These are phyloP conservation scores for Anorthoa munda DNA, from an alignment of 2,888 invertebrate genomes.

Conservation along the genomic window DNA sequence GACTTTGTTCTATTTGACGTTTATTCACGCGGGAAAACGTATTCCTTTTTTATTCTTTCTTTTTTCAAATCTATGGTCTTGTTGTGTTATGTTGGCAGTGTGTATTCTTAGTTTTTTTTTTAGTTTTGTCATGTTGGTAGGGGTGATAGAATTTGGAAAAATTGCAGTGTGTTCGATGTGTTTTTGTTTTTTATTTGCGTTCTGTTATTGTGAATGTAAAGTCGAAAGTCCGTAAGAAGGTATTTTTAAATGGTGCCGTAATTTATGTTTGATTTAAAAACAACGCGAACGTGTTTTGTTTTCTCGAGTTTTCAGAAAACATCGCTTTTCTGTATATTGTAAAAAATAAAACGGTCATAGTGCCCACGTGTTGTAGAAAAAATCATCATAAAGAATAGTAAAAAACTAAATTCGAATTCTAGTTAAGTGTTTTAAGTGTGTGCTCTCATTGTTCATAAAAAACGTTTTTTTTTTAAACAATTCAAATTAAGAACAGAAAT, in stretches of 20 bases:
- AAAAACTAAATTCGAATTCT: background rate
- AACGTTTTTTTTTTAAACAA: background rate
- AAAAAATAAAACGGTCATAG: background rate
- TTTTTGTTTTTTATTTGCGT: background rate
- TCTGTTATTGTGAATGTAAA: conserved; percentile 10
- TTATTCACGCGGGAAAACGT: conserved; percentile 34
- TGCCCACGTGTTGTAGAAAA: too few relatives aligned
- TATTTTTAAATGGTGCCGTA: conserved; percentile 40
- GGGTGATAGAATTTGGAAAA: conserved; percentile 10
- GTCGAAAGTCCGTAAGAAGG: background rate
- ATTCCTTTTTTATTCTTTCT: background rate
- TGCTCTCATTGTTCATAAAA: background rate
- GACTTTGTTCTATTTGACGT: conserved; percentile 48
- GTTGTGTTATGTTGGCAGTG: conserved; percentile 45
- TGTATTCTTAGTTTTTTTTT: background rate
- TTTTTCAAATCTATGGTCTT: conserved; percentile 15
- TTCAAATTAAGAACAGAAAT: background rate
- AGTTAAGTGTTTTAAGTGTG: background rate
- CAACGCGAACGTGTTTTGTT: conserved; percentile 19
- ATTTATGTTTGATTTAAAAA: conserved; percentile 10
- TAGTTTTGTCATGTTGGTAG: background rate
- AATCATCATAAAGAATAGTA: too few relatives aligned
- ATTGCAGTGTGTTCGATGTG: conserved; percentile 1
- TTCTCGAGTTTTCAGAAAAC: conserved; percentile 16
- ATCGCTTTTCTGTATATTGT: background rate